A percentile compares a stretch with the other conserved stretches of the same genome.
These are phyloP conservation scores for Lateolabrax maculatus DNA, from an alignment of 2,797 vertebrate genomes.

Conservation along the genomic window DNA sequence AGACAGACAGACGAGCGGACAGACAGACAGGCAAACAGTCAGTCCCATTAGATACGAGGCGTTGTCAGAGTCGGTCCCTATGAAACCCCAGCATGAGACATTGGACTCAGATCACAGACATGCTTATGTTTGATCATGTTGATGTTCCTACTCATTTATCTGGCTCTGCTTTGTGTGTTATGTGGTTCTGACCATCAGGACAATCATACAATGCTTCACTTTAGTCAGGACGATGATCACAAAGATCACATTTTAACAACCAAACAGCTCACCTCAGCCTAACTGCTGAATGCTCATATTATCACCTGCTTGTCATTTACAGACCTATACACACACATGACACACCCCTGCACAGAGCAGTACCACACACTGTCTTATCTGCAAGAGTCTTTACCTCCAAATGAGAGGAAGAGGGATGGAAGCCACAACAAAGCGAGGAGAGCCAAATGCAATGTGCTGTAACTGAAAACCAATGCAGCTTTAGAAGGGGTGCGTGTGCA, in stretches of 20 bases:
- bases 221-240: too few relatives aligned
- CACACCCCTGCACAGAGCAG: neutral
- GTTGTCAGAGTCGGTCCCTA: neutral
- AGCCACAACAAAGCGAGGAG: neutral
- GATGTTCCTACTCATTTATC: neutral
- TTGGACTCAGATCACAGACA: neutral
- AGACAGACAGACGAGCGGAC: too few relatives aligned
- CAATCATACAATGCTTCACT: neutral
- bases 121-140: neutral
- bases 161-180: neutral
- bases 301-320: neutral
- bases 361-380: neutral
- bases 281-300: neutral
- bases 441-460: neutral
- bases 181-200: neutral
- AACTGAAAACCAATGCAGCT: neutral
- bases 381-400: neutral
- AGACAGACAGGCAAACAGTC: too few relatives aligned
- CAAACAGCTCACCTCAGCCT: neutral
- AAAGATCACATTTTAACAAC: neutral
- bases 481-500: neutral
- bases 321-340: neutral
- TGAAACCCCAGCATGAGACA: neutral
- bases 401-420: neutral
- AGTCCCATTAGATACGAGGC: neutral